Evolutionary conservation across 2,113 vertebrate genomes (phyloP).

Genomic region (Microtus oregoni): DNA sequence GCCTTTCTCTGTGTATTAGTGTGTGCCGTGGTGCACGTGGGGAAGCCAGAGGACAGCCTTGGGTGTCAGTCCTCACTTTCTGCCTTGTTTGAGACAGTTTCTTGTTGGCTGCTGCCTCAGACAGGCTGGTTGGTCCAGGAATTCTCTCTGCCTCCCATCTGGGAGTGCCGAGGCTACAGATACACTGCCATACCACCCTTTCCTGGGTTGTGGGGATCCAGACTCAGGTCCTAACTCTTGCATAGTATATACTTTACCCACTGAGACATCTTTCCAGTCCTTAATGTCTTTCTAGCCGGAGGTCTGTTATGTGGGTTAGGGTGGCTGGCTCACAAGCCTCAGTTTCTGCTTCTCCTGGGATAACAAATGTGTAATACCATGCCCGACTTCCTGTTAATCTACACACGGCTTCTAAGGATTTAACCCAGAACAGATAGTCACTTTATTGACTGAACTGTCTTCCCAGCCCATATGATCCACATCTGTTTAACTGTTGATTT

Average conservation of each 20-base stretch:
- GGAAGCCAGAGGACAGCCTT: not conserved
- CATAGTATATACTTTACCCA: too few relatives aligned
- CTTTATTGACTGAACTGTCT: not conserved
- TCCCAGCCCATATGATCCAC: not conserved
- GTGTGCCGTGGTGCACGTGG: not conserved
- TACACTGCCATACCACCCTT: not conserved
- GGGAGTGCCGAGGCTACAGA: too few relatives aligned
- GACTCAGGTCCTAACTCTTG: not conserved
- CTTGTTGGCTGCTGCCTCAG: not conserved
- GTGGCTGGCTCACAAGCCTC: not conserved
- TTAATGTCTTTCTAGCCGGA: not conserved
- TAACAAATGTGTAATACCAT: too few relatives aligned
- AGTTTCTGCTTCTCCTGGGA: too few relatives aligned
- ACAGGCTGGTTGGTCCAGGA: not conserved
- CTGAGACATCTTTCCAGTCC: not conserved
- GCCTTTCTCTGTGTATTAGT: constrained; percentile 10
- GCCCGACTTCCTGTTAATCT: not conserved
- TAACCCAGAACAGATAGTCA: not conserved
- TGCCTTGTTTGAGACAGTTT: not conserved
- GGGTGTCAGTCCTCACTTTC: not conserved
- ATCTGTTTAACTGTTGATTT: not conserved
- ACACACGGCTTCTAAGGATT: not conserved
- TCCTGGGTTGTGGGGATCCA: not conserved
- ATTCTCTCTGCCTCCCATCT: not conserved
- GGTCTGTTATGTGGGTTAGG: not conserved